phyloP scores from a whole-genome alignment of 2,797 vertebrate genomes.

The Chelmon rostratus region DNA sequence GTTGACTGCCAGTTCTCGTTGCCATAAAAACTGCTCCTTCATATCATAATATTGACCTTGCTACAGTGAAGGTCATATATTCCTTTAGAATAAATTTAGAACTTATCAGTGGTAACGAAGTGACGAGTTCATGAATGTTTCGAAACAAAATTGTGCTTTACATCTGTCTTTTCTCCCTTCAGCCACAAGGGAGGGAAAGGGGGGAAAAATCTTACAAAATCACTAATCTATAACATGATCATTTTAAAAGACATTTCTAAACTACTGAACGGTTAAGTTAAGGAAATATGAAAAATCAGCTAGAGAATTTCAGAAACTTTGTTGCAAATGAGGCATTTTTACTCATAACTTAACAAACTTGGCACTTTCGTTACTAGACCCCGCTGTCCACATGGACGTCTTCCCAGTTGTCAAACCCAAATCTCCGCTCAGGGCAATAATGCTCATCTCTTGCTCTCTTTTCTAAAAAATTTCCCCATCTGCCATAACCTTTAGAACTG shows the following conservation, averaged over 20 bases:
- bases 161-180: background rate
- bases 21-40: background rate
- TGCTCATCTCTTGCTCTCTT: constrained; percentile 57
- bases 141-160: background rate
- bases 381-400: constrained; percentile 43
- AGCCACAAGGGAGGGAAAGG: background rate
- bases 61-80: constrained; percentile 8
- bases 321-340: constrained; percentile 14
- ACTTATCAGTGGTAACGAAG: background rate
- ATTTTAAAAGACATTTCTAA: no score
- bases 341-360: constrained; percentile 30
- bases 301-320: background rate
- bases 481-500: constrained; percentile 67
- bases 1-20: constrained; percentile 13
- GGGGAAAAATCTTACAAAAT: background rate
- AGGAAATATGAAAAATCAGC: background rate
- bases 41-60: background rate
- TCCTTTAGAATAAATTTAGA: background rate
- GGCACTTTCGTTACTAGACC: constrained; percentile 15
- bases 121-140: background rate
- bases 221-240: background rate
- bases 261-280: background rate
- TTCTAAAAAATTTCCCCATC: constrained; percentile 63
- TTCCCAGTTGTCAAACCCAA: constrained; percentile 46
- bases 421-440: constrained; percentile 52